Evolutionary conservation across 2,113 vertebrate genomes (phyloP), one percentile per base, ranked within the genome.

Genomic region (Ciconia maguari): DNA sequence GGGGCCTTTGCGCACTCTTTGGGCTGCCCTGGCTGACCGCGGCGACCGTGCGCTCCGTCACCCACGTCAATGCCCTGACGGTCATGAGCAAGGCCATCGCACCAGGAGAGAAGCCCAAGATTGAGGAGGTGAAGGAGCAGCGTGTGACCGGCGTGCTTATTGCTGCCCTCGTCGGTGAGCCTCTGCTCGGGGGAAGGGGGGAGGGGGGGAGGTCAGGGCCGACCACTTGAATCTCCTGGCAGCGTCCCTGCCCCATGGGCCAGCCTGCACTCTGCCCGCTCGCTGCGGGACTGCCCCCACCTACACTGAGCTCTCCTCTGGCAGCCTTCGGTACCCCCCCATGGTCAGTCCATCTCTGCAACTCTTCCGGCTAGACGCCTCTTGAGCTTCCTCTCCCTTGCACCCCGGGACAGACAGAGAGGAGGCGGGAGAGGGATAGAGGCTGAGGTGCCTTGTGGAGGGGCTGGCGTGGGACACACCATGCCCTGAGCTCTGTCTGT

Each of bases 21-120:
- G 99, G 99, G 79, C 97, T 99, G 94, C 99, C 99, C 10, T 99
- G 99, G 99, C 98, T 99, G 87, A 99, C 99, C 0, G 99, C 99
- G 0, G 99, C 99, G 7, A 99, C 99, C 0, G 99, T 99, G 68
- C 99, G 99, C 93, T 99, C 99, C 0, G 99, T 99, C 94, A 99
- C 99, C 12, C 99, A 99, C 0, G 99, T 99, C 97, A 99, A 99
- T 0, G 99, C 99, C 2, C 98, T 99, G 86, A 99, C 99, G 0
- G 99, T 99, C 82, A 99, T 99, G 99, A 99, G 99, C 98, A 99
- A 99, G 78, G 99, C 99, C 94, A 99, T 99, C 0, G 99, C 99
- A 0, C 99, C 99, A 0, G 99, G 99, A 11, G 99, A 99, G 79
- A 99, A 99, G 96, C 99, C 99, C 76, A 98, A 99, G 98, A 99